Evolutionary conservation across 2,113 vertebrate species (phyloP), one percentile per base, ranked within the genome.

Genomic region (Sturnus vulgaris): DNA sequence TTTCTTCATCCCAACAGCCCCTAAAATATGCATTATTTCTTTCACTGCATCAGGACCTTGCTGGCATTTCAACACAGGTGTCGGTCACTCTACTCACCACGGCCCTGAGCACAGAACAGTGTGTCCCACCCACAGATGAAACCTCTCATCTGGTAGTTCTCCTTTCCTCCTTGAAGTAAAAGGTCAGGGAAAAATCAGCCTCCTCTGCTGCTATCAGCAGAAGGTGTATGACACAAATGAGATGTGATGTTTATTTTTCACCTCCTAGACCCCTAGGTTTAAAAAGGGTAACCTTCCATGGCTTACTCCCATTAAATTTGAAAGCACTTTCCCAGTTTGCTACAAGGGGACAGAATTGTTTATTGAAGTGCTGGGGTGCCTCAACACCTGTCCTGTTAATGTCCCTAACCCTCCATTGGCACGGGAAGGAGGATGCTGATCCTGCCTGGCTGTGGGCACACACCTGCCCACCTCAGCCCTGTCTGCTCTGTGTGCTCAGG

Each of bases 401-500:
- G 28, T 71, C 19, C 15, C 12, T 7, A 49, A 28, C 16, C n/a
- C 56, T 46, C 10, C 6, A 12, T 4, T 14, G 24, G 15, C 1
- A 0, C 6, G 20, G 66, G 68, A 23, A 35, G 71, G 37, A 40
- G 39, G 40, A 33, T 2, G 0, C 10, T 7, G 46, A 5, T 25
- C 16, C 73, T 33, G 9, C 2, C 0, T 33, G n/a, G 16, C 66
- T 75, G 31, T 4, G 31, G 53, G 55, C 21, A 3, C 71, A 16
- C 15, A 18, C 5, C 14, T 47, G 39, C 42, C 70, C 59, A 27
- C 18, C n/a, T n/a, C 12, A 63, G 49, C 49, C 28, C 24, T 3
- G 5, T 8, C 19, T 24, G 6, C 24, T 3, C 4, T 10, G 30
- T 24, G 6, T 33, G 5, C 4, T n/a, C 35, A 30, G 60, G 5